Evolutionary conservation across 2,113 vertebrate species (phyloP).

Genomic region (Hemiscyllium ocellatum): DNA sequence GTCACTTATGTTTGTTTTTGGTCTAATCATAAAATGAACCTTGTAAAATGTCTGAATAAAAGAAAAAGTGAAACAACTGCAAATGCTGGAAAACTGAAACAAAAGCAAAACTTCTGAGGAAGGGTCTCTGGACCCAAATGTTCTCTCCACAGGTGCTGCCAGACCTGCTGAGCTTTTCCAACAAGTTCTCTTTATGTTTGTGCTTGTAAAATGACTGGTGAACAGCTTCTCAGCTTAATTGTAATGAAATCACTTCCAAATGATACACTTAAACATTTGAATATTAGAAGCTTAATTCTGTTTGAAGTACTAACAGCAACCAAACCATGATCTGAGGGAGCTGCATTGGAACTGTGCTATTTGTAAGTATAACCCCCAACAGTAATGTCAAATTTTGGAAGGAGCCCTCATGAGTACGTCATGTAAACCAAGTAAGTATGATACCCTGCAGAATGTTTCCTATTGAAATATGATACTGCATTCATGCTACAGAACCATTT

Average conservation of each 20-base stretch:
- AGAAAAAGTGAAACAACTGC: too few relatives aligned
- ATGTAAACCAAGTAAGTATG: not conserved
- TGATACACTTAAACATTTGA: not conserved
- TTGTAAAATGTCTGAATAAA: not conserved
- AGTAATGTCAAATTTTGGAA: not conserved
- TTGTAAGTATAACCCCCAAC: not conserved
- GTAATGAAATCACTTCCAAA: not conserved
- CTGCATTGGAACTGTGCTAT: not conserved
- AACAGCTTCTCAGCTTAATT: not conserved
- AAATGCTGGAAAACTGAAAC: too few relatives aligned
- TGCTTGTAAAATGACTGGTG: not conserved
- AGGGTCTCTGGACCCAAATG: too few relatives aligned
- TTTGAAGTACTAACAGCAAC: not conserved
- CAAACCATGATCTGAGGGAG: not conserved
- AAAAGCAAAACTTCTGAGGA: too few relatives aligned
- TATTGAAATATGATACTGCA: not conserved
- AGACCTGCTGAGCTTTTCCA: too few relatives aligned
- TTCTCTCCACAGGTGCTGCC: too few relatives aligned
- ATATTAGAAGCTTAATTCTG: not conserved
- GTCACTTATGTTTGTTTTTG: not conserved
- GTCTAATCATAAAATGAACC: not conserved
- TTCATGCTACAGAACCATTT: not conserved
- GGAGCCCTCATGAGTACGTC: not conserved
- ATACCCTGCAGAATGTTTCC: not conserved
- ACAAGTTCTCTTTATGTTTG: too few relatives aligned